These are phyloP conservation scores for Eupeodes luniger DNA, from an alignment of 2,888 invertebrate species.

Conservation along the genomic window DNA sequence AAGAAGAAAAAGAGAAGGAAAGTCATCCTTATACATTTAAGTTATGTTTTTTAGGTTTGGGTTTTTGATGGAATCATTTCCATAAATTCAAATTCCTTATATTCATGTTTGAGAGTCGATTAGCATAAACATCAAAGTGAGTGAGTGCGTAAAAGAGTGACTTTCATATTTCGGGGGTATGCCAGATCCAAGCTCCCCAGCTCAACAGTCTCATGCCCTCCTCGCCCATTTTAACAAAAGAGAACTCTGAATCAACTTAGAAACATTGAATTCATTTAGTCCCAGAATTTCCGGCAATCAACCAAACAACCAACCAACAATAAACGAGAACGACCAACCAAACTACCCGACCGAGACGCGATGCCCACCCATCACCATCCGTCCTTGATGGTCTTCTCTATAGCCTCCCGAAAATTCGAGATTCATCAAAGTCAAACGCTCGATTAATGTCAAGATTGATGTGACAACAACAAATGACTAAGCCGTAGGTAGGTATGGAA, in stretches of 20 bases:
- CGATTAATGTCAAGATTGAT: slow-evolving; percentile 69
- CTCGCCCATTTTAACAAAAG: background rate
- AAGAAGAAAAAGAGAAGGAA: background rate
- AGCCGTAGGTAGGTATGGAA: background rate
- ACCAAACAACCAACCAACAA: background rate
- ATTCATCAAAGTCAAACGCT: slow-evolving; percentile 72
- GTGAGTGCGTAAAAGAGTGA: slow-evolving; percentile 26
- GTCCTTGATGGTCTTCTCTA: background rate
- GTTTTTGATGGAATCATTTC: slow-evolving; percentile 57
- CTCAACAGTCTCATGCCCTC: no score
- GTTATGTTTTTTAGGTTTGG: slow-evolving; percentile 34
- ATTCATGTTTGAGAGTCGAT: slow-evolving; percentile 46
- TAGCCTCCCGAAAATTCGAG: background rate
- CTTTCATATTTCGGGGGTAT: background rate
- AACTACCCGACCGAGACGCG: background rate
- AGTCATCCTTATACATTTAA: background rate
- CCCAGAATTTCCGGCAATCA: slow-evolving; percentile 24
- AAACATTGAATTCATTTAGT: slow-evolving; percentile 51
- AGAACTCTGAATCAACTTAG: slow-evolving; percentile 12
- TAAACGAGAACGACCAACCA: background rate
- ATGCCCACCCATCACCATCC: background rate
- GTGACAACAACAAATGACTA: slow-evolving; percentile 59
- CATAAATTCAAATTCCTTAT: slow-evolving; percentile 61
- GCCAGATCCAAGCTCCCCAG: background rate
- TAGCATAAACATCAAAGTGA: slow-evolving; percentile 51